Conservation (phyloP, 2,888 invertebrate genomes). For the Gonocerus acuteangulatus region DNA sequence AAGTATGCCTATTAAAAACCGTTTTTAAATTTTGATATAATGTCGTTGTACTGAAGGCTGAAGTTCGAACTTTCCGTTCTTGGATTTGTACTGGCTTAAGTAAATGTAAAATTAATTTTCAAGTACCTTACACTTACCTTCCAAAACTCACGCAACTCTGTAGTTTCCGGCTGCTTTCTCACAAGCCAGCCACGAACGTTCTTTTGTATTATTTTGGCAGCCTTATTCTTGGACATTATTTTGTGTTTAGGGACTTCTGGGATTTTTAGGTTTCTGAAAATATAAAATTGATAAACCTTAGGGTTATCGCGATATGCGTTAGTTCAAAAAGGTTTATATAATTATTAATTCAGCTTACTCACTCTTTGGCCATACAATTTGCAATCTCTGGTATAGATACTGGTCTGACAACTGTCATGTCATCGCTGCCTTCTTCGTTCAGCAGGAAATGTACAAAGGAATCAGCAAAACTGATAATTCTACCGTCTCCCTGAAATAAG, state of each 20-base stretch:
- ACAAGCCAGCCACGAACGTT: constrained; percentile 29
- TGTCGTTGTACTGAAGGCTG: too few species aligned
- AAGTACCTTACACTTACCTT: too few species aligned
- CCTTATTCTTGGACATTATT: constrained; percentile 22
- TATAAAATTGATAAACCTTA: too few species aligned
- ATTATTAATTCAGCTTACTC: neutral
- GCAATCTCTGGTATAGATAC: neutral
- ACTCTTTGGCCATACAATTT: neutral
- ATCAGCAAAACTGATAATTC: neutral
- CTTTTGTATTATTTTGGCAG: constrained; percentile 30
- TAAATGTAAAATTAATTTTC: too few species aligned
- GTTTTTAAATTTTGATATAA: too few species aligned
- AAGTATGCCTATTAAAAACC: too few species aligned
- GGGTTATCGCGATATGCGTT: neutral
- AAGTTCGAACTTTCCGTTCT: too few species aligned
- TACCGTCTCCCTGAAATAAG: neutral
- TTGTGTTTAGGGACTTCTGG: neutral
- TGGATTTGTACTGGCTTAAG: too few species aligned
- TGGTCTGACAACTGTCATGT: neutral
- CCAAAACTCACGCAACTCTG: constrained; percentile 33
- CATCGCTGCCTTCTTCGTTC: neutral
- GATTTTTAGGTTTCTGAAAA: neutral
- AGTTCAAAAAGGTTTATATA: too few species aligned
- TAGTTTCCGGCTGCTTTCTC: constrained; percentile 25
- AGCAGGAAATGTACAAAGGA: neutral